Conservation (phyloP, 1,140 invertebrate species). For the Frieseomelitta varia region DNA sequence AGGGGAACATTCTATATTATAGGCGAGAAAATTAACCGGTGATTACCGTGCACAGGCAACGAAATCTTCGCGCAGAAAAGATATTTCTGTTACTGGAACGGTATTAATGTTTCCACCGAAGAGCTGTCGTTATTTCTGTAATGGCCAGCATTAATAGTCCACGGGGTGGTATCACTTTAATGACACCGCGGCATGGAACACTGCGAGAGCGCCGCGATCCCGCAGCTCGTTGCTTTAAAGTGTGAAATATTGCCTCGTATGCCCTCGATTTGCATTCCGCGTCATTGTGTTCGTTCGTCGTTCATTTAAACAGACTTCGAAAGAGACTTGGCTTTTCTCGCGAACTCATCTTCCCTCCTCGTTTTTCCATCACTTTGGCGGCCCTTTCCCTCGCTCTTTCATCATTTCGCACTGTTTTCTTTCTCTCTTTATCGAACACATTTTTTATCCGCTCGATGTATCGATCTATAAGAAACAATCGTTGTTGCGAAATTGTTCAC, state of each 20-base stretch:
- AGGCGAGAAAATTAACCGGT: slow-evolving; percentile 18
- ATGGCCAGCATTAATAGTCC: slow-evolving; percentile 38
- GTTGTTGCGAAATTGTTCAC: neutral
- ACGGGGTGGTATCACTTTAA: slow-evolving; percentile 12
- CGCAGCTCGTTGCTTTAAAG: slow-evolving; percentile 21
- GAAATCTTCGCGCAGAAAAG: neutral
- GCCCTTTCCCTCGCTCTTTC: too few relatives aligned
- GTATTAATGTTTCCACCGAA: slow-evolving; percentile 24
- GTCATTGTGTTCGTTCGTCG: slow-evolving; percentile 14
- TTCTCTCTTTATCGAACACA: neutral
- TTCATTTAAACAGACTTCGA: neutral
- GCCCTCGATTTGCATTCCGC: neutral
- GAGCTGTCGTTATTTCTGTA: slow-evolving; percentile 31
- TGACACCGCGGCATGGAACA: slow-evolving; percentile 13
- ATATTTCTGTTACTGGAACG: slow-evolving; percentile 6
- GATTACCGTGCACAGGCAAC: neutral
- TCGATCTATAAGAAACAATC: neutral
- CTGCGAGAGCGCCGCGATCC: slow-evolving; percentile 29
- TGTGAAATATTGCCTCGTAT: slow-evolving; percentile 21
- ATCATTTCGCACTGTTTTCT: too few relatives aligned
- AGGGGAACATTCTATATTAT: too few relatives aligned
- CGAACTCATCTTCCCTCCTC: neutral
- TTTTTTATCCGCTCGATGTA: neutral
- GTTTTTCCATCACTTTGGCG: too few relatives aligned
- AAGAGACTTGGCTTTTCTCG: neutral